phyloP scores from a whole-genome alignment of 2,888 invertebrate genomes.

The Aproaerema taeniolella region DNA sequence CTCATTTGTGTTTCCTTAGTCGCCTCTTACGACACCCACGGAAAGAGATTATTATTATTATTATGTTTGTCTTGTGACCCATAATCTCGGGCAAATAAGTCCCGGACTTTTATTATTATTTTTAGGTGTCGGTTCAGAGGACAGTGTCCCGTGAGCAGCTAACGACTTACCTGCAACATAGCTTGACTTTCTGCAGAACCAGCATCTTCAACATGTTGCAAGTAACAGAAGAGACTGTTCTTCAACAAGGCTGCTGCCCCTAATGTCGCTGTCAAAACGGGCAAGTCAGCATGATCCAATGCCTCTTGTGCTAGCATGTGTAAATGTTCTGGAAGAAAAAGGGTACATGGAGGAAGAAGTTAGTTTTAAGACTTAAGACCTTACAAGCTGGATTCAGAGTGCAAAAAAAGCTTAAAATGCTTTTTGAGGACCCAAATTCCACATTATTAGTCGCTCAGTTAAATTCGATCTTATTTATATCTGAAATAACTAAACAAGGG shows the following conservation, averaged over 20 bases:
- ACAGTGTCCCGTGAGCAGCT: no score
- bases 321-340: conserved; percentile 80
- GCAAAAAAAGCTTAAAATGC: not conserved
- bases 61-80: no score
- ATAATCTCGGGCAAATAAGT: no score
- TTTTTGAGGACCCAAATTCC: no score
- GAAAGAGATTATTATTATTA: no score
- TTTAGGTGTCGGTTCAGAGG: no score
- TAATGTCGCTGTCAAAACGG: conserved; percentile 87
- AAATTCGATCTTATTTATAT: no score
- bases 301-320: conserved; percentile 90
- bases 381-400: not conserved
- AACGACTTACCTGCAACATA: conserved; percentile 49
- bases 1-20: no score
- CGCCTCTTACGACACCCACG: no score
- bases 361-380: not conserved
- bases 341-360: not conserved
- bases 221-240: conserved; percentile 87
- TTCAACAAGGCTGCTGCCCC: conserved; percentile 88
- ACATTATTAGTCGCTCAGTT: no score
- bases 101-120: no score
- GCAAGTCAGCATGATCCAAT: conserved; percentile 88
- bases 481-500: no score
- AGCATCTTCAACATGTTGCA: conserved; percentile 76
- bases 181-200: conserved; percentile 60